A percentile compares a stretch with the other conserved stretches of the same genome.
Conservation (phyloP, 2,113 vertebrate species). For the Bos javanicus region DNA sequence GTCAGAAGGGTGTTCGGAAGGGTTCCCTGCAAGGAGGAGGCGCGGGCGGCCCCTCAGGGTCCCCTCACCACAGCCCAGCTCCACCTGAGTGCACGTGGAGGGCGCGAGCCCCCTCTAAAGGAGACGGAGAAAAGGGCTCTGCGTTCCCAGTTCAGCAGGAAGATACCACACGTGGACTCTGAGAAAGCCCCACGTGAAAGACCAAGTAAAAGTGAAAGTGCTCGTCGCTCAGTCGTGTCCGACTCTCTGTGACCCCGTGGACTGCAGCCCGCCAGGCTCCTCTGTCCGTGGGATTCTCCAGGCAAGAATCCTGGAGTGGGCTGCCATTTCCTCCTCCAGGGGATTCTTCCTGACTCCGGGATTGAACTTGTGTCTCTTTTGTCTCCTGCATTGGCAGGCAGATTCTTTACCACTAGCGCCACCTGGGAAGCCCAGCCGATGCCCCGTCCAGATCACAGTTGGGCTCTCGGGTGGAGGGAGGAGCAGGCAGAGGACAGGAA, state of each 20-base stretch:
- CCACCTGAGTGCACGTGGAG: background rate
- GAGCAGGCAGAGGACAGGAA: too few species aligned
- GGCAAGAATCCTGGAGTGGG: background rate
- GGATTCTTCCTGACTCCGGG: background rate
- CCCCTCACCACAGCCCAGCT: background rate
- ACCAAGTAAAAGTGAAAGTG: background rate
- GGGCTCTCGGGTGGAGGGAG: background rate
- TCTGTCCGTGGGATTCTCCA: background rate
- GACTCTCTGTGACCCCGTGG: background rate
- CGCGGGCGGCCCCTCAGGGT: background rate
- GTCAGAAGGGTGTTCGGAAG: background rate
- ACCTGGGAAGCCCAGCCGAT: background rate
- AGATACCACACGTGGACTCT: rapidly evolving
- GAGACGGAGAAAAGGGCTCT: background rate
- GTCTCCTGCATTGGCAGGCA: rapidly evolving
- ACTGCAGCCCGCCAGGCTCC: background rate
- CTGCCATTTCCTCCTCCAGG: background rate
- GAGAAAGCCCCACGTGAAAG: background rate
- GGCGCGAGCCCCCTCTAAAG: background rate
- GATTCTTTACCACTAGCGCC: background rate
- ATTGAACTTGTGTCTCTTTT: background rate
- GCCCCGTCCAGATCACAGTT: background rate
- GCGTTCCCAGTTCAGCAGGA: background rate
- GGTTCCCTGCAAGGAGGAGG: background rate
- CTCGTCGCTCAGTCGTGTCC: rapidly evolving